Base-by-base conservation (phyloP, 1,140 invertebrate genomes). In the Adelges cooleyi region DNA sequence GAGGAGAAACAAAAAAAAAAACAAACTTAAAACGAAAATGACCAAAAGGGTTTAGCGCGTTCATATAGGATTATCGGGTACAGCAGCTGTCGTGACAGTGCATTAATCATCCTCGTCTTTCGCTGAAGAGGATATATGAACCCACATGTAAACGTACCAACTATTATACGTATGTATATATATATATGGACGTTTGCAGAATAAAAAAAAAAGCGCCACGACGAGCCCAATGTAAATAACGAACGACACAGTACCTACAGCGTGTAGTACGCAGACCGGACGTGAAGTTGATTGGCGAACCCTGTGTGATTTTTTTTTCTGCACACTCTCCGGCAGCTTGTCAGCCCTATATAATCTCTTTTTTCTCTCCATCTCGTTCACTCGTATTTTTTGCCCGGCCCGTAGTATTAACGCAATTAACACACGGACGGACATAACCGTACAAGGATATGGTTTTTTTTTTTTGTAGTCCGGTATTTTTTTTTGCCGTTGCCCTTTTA, bases 391-490 rank as follows among this genome's bases (percentile, higher is more conserved):
- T 3, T 11, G 11, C 40, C 5, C 5, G 15, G n/a, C 40, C 40
- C 40, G 40, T 5, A 44, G 11, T 6, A 33, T 48, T 62, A 48
- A 48, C 56, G 42, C 56, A 62, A 62, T 62, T 33, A 33, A 62
- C 42, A 62, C 42, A 42, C 42, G 25, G 27, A 29, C 56, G 56
- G 42, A 56, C 40, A 62, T 48, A 48, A 62, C 56, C 36, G 42
- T 48, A 48, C 56, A 62, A 10, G 53, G 38, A 46, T 59, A 27
- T 46, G 4, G 54, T 17, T 33, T 5, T 11, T 5, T 11, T 6
- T 11, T 6, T 11, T 6, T 33, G 5, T 33, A 6, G 5, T 6
- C 29, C 29, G 29, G 29, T 5, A 33, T 33, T 85, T 48, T 48
- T 62, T 62, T 44, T 56, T 56, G n/a, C 8, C 40, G 27, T 25